Base-by-base conservation (phyloP, 2,797 vertebrate genomes). In the Linurgus olivaceus region DNA sequence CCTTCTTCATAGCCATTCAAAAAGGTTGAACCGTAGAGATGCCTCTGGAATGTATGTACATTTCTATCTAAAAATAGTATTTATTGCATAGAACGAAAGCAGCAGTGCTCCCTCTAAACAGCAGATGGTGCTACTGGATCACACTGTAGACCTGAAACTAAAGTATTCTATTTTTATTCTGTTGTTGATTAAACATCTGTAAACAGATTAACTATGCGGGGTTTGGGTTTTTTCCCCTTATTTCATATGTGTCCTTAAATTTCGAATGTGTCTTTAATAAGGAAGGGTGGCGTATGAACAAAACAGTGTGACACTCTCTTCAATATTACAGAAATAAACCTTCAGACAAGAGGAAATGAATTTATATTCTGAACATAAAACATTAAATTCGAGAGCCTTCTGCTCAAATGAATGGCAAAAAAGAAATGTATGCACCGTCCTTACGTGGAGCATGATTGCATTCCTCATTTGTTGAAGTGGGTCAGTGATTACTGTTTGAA, bases 101-200 rank as follows among this genome's bases (percentile, higher is more conserved):
- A 58, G 67, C 72, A 72, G 23, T 59, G 51, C 44, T 91, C 37
- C 9, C 8, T 62, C 0, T 7, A 3, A 83, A 19, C 96, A 93
- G 78, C 62, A 96, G 96, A 14, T 93, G 96, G 95, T 77, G 96
- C 75, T 94, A 38, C 38, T 8, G 58, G 78, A 94, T 83, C 40
- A 8, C 8, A 0, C 57, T 55, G 35, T 7, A 18, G 42, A 44
- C 45, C 5, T 25, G 42, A 13, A 19, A 13, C 10, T 6, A 0
- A 44, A n/a, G n/a, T 11, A 2, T 37, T 85, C 71, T 29, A 10
- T 50, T 79, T 92, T 76, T 28, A 13, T 35, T 66, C 45, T 66
- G 9, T 42, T 40, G 13, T 11, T 52, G 24, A 48, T 77, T 45
- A 83, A 94, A 72, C 21, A 2, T 29, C 45, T 3, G 25, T 65